A percentile compares a stretch with the other conserved stretches of the same genome.
These are phyloP conservation scores for Paedocypris sp. DNA, from an alignment of 2,113 vertebrate species.

Conservation along the genomic window DNA sequence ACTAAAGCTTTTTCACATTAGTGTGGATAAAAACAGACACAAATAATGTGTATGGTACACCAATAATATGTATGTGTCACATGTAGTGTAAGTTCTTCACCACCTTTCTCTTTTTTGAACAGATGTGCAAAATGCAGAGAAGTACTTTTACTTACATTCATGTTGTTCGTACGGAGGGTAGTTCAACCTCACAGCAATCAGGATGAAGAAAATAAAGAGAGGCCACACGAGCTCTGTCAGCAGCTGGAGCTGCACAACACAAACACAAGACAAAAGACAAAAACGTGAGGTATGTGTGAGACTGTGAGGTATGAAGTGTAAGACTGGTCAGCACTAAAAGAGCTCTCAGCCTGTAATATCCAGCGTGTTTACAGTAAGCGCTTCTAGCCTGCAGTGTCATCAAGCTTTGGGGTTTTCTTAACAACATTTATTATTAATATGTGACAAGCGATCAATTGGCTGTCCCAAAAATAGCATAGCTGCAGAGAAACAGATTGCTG, in stretches of 20 bases:
- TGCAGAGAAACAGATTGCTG: too few relatives aligned
- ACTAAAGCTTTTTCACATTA: too few relatives aligned
- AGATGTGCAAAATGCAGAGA: background rate
- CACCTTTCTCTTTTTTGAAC: background rate
- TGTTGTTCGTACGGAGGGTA: slow-evolving; percentile 95
- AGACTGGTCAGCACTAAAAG: too few relatives aligned
- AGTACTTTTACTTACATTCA: slow-evolving; percentile 86
- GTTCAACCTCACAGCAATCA: slow-evolving; percentile 82
- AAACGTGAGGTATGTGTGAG: slow-evolving; percentile 26
- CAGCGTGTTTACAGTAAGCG: background rate
- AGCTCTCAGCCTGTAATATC: background rate
- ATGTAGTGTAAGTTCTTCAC: too few relatives aligned
- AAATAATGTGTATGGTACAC: too few relatives aligned
- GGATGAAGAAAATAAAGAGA: slow-evolving; percentile 93
- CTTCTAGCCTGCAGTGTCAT: background rate
- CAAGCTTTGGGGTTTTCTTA: slow-evolving; percentile 22
- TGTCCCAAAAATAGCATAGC: slow-evolving; percentile 6
- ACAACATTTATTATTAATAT: slow-evolving; percentile 24
- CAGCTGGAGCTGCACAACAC: slow-evolving; percentile 73
- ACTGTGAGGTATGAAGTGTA: too few relatives aligned
- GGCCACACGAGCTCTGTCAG: slow-evolving; percentile 89
- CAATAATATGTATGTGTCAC: too few relatives aligned
- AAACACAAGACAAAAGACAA: slow-evolving; percentile 26
- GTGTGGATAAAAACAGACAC: too few relatives aligned
- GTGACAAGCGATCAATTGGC: background rate